These are phyloP conservation scores for Macrosteles quadrilineatus DNA, from an alignment of 1,140 invertebrate genomes.

Conservation along the genomic window DNA sequence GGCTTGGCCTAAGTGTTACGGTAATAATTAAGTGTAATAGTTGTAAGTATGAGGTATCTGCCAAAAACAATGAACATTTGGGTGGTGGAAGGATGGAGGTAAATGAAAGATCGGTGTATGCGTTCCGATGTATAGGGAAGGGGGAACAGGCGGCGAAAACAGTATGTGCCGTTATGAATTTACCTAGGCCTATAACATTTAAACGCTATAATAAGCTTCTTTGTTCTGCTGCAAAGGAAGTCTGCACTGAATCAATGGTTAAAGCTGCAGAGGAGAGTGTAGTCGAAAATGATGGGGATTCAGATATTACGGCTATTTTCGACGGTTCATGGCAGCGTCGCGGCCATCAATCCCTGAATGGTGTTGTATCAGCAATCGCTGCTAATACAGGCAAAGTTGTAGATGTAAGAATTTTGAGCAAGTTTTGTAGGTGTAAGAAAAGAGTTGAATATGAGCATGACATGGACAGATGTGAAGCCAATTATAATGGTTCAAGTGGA, in stretches of 20 bases:
- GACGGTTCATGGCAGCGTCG: slow-evolving; percentile 28
- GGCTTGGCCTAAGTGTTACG: neutral
- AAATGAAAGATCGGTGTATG: slow-evolving; percentile 14
- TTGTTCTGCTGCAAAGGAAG: neutral
- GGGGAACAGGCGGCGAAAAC: slow-evolving; percentile 17
- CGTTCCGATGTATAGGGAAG: slow-evolving; percentile 19
- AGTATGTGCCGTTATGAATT: slow-evolving; percentile 21
- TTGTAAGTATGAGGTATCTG: neutral
- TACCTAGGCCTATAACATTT: slow-evolving; percentile 7
- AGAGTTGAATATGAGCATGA: neutral
- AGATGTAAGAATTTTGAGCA: slow-evolving; percentile 28
- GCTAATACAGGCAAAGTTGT: slow-evolving; percentile 30
- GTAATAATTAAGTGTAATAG: neutral
- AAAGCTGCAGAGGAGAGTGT: slow-evolving; percentile 8
- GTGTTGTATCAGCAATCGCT: slow-evolving; percentile 7
- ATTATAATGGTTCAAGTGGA: slow-evolving; percentile 38
- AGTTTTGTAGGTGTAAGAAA: slow-evolving; percentile 24
- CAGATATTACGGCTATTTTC: slow-evolving; percentile 17
- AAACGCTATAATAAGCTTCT: neutral
- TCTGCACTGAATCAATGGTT: slow-evolving; percentile 9
- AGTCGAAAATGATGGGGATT: slow-evolving; percentile 12
- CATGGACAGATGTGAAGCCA: slow-evolving; percentile 35
- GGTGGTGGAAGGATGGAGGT: neutral
- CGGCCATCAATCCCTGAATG: slow-evolving; percentile 5
- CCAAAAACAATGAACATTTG: neutral